These are phyloP conservation scores for Perognathus longimembris DNA, from an alignment of 2,113 vertebrate species.

Conservation along the genomic window DNA sequence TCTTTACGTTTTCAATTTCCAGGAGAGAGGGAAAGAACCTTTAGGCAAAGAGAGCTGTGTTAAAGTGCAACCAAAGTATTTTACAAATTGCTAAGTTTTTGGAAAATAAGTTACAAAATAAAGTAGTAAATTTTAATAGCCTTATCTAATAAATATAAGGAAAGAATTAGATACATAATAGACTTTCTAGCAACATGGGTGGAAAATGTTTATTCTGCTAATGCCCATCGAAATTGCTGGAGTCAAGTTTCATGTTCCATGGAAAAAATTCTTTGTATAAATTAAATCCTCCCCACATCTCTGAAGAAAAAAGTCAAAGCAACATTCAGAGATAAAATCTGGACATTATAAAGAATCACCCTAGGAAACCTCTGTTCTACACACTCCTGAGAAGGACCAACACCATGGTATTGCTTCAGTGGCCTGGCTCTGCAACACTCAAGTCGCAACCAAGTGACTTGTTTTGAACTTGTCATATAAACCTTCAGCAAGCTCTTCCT, in stretches of 20 bases:
- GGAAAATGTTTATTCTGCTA: background rate
- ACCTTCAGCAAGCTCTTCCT: background rate
- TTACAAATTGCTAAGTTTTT: background rate
- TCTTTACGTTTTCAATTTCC: background rate
- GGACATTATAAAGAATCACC: background rate
- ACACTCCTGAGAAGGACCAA: background rate
- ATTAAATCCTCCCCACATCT: background rate
- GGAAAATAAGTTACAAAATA: background rate
- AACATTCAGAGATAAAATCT: conserved; percentile 3
- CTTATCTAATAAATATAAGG: background rate
- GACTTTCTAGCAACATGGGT: background rate
- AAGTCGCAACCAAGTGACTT: background rate
- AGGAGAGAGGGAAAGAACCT: background rate
- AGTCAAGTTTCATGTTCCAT: background rate
- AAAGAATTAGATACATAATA: background rate
- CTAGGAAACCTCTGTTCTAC: background rate
- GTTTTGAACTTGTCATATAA: conserved; percentile 13
- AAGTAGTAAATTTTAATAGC: background rate
- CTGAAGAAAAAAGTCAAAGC: background rate
- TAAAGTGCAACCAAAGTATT: background rate
- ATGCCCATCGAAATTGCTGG: background rate
- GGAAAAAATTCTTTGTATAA: background rate
- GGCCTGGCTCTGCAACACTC: background rate
- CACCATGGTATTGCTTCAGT: background rate
- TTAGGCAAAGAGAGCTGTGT: background rate